A percentile compares a stretch with the other conserved stretches of the same genome.
Evolutionary conservation across 2,113 vertebrate genomes (phyloP).

Genomic region (Xiphophorus couchianus): DNA sequence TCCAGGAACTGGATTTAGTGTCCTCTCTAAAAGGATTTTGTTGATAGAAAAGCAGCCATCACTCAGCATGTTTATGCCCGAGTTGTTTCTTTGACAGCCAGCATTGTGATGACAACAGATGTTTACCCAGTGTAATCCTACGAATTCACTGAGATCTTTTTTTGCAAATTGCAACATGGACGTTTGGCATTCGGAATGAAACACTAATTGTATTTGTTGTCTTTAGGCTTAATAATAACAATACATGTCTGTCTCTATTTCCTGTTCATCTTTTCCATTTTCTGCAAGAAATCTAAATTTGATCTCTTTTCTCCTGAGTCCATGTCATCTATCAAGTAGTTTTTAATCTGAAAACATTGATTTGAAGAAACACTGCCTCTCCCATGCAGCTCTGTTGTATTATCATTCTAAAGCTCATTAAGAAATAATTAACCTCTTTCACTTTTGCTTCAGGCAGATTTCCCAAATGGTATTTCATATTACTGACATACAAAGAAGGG

Average conservation of each 20-base stretch:
- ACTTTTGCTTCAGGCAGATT: conserved; percentile 48
- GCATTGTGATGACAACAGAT: conserved; percentile 13
- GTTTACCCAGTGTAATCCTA: conserved; percentile 7
- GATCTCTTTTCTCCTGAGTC: background rate
- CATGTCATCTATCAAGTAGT: background rate
- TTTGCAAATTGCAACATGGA: conserved; percentile 22
- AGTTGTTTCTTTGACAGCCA: conserved; percentile 6
- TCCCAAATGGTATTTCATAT: conserved; percentile 40
- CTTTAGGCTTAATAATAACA: background rate
- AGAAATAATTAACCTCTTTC: conserved; percentile 73
- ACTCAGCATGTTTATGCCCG: conserved; percentile 19
- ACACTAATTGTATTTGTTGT: conserved; percentile 12
- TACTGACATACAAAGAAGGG: conserved; percentile 43
- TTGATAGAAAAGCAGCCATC: conserved; percentile 7
- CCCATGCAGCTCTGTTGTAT: conserved; percentile 35
- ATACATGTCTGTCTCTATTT: background rate
- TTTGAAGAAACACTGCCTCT: conserved; percentile 33
- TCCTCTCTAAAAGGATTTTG: conserved; percentile 3
- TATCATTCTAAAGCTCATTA: conserved; percentile 67
- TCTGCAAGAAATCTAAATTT: conserved; percentile 6
- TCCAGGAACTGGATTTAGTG: background rate
- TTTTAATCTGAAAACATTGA: conserved; percentile 28
- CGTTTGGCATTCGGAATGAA: conserved; percentile 1
- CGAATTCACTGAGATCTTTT: conserved; percentile 16
- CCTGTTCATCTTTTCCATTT: background rate